phyloP scores from a whole-genome alignment of 2,113 vertebrate species.

The Dolichotis patagonum region DNA sequence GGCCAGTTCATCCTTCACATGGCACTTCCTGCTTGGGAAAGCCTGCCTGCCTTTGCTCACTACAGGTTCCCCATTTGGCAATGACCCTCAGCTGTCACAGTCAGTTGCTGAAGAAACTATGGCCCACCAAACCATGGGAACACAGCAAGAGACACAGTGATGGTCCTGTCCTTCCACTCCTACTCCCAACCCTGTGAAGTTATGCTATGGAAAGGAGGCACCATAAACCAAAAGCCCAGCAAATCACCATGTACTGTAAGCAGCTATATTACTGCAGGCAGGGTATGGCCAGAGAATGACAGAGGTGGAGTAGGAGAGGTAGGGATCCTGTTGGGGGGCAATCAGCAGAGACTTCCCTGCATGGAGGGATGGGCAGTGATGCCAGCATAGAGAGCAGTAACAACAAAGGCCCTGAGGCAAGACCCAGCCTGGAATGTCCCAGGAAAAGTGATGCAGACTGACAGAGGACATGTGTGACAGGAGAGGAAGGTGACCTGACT shows the following conservation, averaged over 20 bases:
- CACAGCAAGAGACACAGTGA: not conserved
- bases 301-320: too few species aligned
- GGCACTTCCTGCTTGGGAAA: not conserved
- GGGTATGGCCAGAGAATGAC: not conserved
- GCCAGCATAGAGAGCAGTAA: not conserved
- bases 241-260: not conserved
- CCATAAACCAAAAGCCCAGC: not conserved
- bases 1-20: not conserved
- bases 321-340: not conserved
- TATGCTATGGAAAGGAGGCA: not conserved
- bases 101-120: not conserved
- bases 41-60: not conserved
- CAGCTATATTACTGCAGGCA: not conserved
- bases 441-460: not conserved
- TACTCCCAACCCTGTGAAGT: rapidly evolving
- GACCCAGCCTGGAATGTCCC: not conserved
- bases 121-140: not conserved
- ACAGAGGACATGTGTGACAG: not conserved
- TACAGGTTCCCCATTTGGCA: not conserved
- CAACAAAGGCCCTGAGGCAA: not conserved
- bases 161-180: not conserved
- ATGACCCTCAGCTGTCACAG: not conserved
- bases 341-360: not conserved
- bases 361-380: not conserved
- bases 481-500: not conserved